These are phyloP conservation scores for Hetaerina titia DNA, from an alignment of 2,888 invertebrate species.

Conservation along the genomic window DNA sequence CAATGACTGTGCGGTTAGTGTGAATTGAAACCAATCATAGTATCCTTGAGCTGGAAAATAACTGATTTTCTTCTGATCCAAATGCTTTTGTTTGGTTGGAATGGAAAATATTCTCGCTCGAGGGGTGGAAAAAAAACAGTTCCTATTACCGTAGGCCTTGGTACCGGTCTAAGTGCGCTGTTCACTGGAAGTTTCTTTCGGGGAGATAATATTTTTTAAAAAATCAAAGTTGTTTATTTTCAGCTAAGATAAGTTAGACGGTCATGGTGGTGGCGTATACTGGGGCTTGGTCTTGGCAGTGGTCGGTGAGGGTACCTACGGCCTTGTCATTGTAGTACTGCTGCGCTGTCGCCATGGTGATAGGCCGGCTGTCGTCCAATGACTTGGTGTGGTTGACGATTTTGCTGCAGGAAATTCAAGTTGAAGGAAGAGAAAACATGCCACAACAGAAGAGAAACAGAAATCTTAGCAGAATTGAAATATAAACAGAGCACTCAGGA, in stretches of 20 bases:
- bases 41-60: background rate
- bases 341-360: slow-evolving; percentile 89
- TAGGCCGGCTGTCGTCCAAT: slow-evolving; percentile 89
- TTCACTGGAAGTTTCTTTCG: background rate
- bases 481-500: background rate
- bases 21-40: background rate
- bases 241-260: background rate
- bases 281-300: background rate
- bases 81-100: background rate
- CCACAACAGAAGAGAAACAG: background rate
- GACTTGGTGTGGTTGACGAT: slow-evolving; percentile 88
- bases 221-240: background rate
- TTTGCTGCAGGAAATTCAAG: slow-evolving; percentile 79
- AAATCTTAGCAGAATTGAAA: background rate
- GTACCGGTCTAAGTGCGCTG: background rate
- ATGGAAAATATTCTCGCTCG: background rate
- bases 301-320: slow-evolving; percentile 78
- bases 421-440: background rate
- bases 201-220: background rate
- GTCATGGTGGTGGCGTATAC: background rate
- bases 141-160: background rate
- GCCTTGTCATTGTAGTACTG: slow-evolving; percentile 82
- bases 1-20: background rate
- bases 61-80: background rate
- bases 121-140: background rate